phyloP scores from a whole-genome alignment of 2,113 vertebrate genomes.

The Notarius quadriscutis region DNA sequence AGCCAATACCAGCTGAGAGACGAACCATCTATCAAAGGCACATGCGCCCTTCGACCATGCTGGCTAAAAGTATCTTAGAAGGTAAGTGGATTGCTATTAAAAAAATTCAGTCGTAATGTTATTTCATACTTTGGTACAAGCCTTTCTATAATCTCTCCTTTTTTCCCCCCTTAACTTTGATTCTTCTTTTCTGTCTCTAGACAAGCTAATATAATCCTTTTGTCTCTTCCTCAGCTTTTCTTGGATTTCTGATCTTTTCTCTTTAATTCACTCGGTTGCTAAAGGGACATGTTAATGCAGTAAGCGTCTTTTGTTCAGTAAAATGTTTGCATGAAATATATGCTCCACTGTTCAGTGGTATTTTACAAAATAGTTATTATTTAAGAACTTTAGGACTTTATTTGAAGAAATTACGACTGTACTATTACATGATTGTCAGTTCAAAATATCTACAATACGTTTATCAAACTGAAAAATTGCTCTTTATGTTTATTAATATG shows the following conservation, averaged over 20 bases:
- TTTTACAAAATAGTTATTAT: background rate
- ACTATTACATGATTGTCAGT: background rate
- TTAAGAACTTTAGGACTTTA: background rate
- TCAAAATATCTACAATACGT: background rate
- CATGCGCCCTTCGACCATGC: conserved; percentile 88
- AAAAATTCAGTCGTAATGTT: background rate
- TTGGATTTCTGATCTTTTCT: conserved; percentile 71
- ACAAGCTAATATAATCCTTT: conserved; percentile 57
- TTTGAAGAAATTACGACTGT: background rate
- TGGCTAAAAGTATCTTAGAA: conserved; percentile 98
- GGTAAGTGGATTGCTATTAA: conserved; percentile 67
- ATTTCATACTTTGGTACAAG: background rate
- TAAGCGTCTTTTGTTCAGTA: conserved; percentile 44
- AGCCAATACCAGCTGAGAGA: conserved; percentile 84
- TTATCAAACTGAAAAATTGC: background rate
- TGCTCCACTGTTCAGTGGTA: background rate
- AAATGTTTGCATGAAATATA: conserved; percentile 1
- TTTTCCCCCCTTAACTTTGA: background rate
- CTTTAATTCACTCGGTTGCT: conserved; percentile 45
- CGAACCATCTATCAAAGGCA: conserved; percentile 90
- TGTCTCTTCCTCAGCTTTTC: conserved; percentile 74
- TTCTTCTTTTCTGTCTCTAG: conserved; percentile 41
- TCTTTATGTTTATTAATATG: background rate
- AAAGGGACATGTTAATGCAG: conserved; percentile 49
- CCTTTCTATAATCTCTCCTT: conserved; percentile 3